phyloP scores from a whole-genome alignment of 2,797 vertebrate species.

The Australoheros facetus region DNA sequence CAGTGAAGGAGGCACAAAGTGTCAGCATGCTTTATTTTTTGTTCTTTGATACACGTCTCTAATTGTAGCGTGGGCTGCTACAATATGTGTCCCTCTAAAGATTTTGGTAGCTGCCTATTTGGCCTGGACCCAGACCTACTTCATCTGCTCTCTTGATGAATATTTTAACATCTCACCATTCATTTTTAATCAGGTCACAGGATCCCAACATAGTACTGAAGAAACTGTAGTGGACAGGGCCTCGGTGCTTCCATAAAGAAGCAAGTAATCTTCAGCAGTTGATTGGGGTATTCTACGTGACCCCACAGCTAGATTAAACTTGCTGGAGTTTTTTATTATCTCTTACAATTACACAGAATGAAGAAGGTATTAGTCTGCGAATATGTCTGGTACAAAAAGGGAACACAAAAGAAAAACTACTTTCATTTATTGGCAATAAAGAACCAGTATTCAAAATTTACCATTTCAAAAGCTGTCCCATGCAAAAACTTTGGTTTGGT shows the following conservation, averaged over 20 bases:
- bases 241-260: slow-evolving; percentile 12
- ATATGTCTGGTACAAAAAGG: not conserved
- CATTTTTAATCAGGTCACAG: slow-evolving; percentile 69
- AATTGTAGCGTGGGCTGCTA: slow-evolving; percentile 13
- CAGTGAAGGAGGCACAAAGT: slow-evolving; percentile 23
- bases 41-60: slow-evolving; percentile 8
- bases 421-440: not conserved
- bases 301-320: not conserved
- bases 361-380: not conserved
- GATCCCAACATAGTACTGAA: slow-evolving; percentile 34
- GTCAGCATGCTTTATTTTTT: slow-evolving; percentile 8
- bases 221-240: slow-evolving; percentile 18
- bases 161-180: slow-evolving; percentile 69
- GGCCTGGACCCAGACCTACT: slow-evolving; percentile 6
- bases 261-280: slow-evolving; percentile 5
- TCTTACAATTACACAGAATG: not conserved
- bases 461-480: not conserved
- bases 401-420: not conserved
- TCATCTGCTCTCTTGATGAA: slow-evolving; percentile 54
- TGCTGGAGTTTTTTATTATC: not conserved
- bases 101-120: slow-evolving; percentile 26
- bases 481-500: no score
- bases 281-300: not conserved
- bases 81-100: slow-evolving; percentile 18
- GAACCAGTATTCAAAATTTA: not conserved